A percentile compares a stretch with the other conserved stretches of the same genome.
phyloP scores from a whole-genome alignment of 2,797 vertebrate species.

The Aphelocoma californica region DNA sequence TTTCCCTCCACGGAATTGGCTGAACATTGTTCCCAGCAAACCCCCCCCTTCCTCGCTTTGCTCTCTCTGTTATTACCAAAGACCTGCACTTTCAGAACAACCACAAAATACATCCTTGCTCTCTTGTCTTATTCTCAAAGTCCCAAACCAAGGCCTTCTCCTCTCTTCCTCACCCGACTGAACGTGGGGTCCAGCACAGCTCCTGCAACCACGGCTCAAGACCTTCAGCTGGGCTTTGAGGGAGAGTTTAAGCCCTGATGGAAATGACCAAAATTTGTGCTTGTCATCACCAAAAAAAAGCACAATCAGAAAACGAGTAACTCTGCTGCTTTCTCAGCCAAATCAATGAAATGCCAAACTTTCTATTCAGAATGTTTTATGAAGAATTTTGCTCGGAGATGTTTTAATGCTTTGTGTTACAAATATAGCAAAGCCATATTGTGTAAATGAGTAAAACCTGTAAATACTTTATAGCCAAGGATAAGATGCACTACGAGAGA shows the following conservation, averaged over 20 bases:
- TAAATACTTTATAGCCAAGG: conserved; percentile 48
- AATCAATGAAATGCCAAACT: conserved; percentile 59
- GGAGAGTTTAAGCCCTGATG: background rate
- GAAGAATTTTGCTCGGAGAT: conserved; percentile 63
- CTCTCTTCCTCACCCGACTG: background rate
- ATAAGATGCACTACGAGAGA: conserved; percentile 48
- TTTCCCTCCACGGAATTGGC: conserved; percentile 12
- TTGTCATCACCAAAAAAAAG: background rate
- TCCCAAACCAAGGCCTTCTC: conserved; percentile 38
- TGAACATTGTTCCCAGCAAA: conserved; percentile 69
- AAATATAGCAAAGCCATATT: conserved; percentile 69
- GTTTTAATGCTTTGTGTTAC: conserved; percentile 71
- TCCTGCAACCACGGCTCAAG: background rate
- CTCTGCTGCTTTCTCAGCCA: conserved; percentile 20
- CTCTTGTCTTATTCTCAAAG: conserved; percentile 29
- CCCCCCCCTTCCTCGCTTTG: conserved; percentile 45
- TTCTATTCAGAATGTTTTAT: conserved; percentile 64
- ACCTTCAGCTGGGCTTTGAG: conserved; percentile 1
- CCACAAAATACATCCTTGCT: conserved; percentile 60
- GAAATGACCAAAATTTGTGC: conserved; percentile 46
- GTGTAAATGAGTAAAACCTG: conserved; percentile 59
- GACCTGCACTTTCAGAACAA: conserved; percentile 81
- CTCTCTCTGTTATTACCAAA: conserved; percentile 74
- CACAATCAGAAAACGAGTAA: background rate
- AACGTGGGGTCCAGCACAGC: background rate